Conservation (phyloP, 2,888 invertebrate genomes). For the Drosophila barbarae region DNA sequence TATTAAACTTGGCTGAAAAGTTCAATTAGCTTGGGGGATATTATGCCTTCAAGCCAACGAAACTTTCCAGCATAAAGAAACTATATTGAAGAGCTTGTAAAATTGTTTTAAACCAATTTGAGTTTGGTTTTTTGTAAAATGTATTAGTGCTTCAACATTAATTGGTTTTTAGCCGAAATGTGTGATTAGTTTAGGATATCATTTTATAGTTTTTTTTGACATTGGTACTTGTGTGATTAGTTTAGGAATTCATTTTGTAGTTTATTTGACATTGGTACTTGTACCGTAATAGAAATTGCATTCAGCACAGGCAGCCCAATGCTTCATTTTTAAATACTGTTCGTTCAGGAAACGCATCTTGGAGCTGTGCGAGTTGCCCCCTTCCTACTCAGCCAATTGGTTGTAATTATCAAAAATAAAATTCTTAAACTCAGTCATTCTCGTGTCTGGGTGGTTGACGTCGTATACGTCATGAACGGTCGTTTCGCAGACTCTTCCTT, state of each 20-base stretch:
- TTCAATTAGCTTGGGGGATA: constrained; percentile 18
- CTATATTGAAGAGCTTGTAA: background rate
- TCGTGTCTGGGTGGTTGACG: too few relatives aligned
- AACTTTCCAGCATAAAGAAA: background rate
- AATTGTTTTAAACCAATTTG: background rate
- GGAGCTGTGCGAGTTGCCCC: constrained; percentile 26
- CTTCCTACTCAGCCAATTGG: too few relatives aligned
- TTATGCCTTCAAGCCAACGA: background rate
- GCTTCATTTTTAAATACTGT: constrained; percentile 17
- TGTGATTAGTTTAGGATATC: background rate
- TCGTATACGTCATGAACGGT: too few relatives aligned
- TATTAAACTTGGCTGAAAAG: constrained; percentile 49
- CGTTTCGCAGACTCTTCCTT: too few relatives aligned
- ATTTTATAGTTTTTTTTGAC: too few relatives aligned
- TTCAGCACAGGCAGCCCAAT: background rate
- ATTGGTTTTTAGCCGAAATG: background rate
- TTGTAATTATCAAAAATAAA: too few relatives aligned
- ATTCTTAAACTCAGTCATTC: too few relatives aligned
- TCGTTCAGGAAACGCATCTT: constrained; percentile 50
- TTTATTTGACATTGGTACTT: too few relatives aligned
- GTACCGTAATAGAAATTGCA: background rate
- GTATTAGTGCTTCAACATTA: background rate
- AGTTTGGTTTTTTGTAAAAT: too few relatives aligned
- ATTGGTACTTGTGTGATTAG: background rate
- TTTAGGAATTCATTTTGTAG: background rate